Conservation (phyloP, 2,113 vertebrate genomes). For the Microtus richardsoni region DNA sequence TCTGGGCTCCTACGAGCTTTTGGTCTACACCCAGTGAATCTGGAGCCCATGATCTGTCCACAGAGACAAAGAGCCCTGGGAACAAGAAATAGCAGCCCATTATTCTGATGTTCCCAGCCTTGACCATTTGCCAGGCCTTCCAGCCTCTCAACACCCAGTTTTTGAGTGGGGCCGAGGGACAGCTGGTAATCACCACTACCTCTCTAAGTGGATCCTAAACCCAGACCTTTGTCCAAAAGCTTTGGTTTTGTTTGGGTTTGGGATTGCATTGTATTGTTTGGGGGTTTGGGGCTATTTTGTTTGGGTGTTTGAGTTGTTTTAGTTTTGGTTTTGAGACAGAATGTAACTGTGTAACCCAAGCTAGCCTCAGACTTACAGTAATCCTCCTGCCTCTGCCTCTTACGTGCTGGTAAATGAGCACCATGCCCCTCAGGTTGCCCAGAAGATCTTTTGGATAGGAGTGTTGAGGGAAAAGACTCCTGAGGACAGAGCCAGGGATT, state of each 20-base stretch:
- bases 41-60: neutral
- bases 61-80: neutral
- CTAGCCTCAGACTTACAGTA: neutral
- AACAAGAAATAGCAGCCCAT: neutral
- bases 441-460: neutral
- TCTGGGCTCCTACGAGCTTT: neutral
- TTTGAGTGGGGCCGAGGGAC: neutral
- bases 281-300: neutral
- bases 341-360: neutral
- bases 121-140: neutral
- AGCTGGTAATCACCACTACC: neutral
- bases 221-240: neutral
- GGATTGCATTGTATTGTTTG: neutral
- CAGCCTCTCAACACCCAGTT: neutral
- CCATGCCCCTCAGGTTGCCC: too few relatives aligned
- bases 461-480: neutral
- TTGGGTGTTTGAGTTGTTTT: neutral
- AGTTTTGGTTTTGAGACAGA: neutral
- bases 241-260: neutral
- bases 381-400: neutral
- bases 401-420: neutral
- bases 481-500: neutral
- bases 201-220: neutral
- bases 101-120: neutral
- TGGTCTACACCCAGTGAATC: neutral